Evolutionary conservation across 1,140 invertebrate species (phyloP), one percentile per base, ranked within the genome.

Genomic region (Drosophila suzukii): DNA sequence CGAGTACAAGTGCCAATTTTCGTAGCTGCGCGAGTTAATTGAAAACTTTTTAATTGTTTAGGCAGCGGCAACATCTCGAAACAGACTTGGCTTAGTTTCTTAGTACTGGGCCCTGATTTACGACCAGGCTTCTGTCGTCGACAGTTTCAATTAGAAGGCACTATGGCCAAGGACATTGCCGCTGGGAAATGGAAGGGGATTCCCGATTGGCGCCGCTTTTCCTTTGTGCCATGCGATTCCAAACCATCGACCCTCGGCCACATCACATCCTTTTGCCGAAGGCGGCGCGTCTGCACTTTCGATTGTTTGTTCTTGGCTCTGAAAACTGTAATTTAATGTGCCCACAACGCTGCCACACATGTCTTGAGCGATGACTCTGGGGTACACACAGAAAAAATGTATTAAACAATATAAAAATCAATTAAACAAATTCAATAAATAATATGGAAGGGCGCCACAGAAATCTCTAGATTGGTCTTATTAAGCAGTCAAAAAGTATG

Each of bases 1-100:
- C 81, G 84, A 89, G 89, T 88, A 89, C 80, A 89, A 89, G 77
- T 81, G 84, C 77, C 84, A 88, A 89, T 89, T 89, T 58, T 58
- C 34, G 71, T 74, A 60, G 62, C 76, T 59, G 67, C 65, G 60
- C 65, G 34, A 89, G 81, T 89, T 89, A 89, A 89, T 89, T 89
- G 84, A 89, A 89, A 89, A 89, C 65, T 89, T 89, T 89, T 83
- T 81, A 89, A 84, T 88, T 89, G 84, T 84, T 77, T 55, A 55
- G 72, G 62, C 75, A 76, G 72, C 60, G 53, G 71, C 53, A 53
- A 59, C 74, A 60, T 72, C 55, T 78, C 47, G 63, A 71, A 80
- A 68, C 78, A 65, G 63, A 88, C 70, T 76, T 58, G 75, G 47
- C 75, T 82, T 71, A 86, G 79, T 81, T 74, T 75, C 13, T n/a